Evolutionary conservation across 2,888 invertebrate species (phyloP).

Genomic region (Euproctis similis): DNA sequence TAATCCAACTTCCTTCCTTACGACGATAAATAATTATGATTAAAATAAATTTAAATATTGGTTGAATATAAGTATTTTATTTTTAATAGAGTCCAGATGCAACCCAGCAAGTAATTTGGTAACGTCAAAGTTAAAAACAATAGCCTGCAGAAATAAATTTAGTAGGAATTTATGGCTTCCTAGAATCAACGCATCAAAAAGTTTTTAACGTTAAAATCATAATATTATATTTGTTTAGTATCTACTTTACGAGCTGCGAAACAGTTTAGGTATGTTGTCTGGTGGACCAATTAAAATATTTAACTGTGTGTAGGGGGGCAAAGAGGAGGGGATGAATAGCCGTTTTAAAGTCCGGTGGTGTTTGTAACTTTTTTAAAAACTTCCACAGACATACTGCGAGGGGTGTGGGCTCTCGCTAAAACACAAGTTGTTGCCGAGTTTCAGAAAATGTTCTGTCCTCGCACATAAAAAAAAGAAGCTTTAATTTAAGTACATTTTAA

Average conservation of each 20-base stretch:
- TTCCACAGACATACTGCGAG: constrained; percentile 70
- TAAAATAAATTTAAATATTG: too few species aligned
- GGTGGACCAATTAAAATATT: constrained; percentile 57
- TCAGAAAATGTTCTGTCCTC: constrained; percentile 70
- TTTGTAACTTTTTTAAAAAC: constrained; percentile 67
- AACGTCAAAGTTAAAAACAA: constrained; percentile 18
- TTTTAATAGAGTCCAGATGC: too few species aligned
- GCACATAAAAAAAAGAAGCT: constrained; percentile 67
- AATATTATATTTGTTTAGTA: constrained; percentile 22
- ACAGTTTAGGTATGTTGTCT: constrained; percentile 30
- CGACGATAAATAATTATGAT: too few species aligned
- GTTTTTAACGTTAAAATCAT: constrained; percentile 20
- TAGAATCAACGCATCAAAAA: constrained; percentile 19
- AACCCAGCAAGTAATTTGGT: too few species aligned
- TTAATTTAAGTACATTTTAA: constrained; percentile 68
- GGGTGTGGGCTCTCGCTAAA: constrained; percentile 66
- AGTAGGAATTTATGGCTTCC: constrained; percentile 26
- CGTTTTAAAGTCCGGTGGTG: constrained; percentile 52
- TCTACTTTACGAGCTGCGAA: constrained; percentile 29
- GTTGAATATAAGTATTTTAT: too few species aligned
- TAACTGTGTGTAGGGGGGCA: constrained; percentile 43
- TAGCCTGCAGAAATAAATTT: constrained; percentile 17
- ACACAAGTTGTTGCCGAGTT: constrained; percentile 68
- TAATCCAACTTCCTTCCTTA: too few species aligned
- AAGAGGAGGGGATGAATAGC: constrained; percentile 45